phyloP scores from a whole-genome alignment of 2,888 invertebrate genomes.

The Amphipoea oculea region DNA sequence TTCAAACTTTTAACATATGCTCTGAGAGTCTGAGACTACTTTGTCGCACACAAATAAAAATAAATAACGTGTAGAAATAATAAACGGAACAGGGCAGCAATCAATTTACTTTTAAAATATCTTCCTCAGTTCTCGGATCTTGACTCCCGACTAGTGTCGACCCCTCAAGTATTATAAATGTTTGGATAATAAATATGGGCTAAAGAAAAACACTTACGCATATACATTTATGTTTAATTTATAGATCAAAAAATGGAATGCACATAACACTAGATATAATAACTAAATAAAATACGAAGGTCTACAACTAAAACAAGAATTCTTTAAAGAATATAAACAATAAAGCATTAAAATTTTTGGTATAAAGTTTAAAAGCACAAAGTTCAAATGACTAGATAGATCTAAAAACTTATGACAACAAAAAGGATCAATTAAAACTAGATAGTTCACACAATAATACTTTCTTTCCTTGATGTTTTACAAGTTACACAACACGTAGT shows the following conservation, averaged over 20 bases:
- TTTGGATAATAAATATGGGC: background rate
- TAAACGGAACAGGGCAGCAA: background rate
- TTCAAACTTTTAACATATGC: too few species aligned
- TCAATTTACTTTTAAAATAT: background rate
- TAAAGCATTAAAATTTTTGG: constrained; percentile 53
- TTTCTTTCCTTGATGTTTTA: background rate
- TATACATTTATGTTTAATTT: constrained; percentile 56
- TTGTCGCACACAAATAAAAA: background rate
- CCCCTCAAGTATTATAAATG: background rate
- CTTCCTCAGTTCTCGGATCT: background rate
- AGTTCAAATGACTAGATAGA: constrained; percentile 56
- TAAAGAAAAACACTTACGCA: constrained; percentile 11
- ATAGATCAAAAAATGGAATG: constrained; percentile 63
- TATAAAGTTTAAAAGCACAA: constrained; percentile 36
- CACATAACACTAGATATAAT: constrained; percentile 41
- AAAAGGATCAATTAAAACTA: constrained; percentile 13
- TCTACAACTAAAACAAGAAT: constrained; percentile 46
- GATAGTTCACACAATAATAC: background rate
- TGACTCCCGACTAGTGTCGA: background rate
- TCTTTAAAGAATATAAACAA: constrained; percentile 35
- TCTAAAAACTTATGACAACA: constrained; percentile 8
- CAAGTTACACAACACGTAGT: background rate
- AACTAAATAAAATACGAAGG: constrained; percentile 49
- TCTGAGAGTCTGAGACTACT: background rate
- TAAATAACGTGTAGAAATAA: background rate